Evolutionary conservation across 2,113 vertebrate species (phyloP), one percentile per base, ranked within the genome.

Genomic region (Oplegnathus fasciatus): DNA sequence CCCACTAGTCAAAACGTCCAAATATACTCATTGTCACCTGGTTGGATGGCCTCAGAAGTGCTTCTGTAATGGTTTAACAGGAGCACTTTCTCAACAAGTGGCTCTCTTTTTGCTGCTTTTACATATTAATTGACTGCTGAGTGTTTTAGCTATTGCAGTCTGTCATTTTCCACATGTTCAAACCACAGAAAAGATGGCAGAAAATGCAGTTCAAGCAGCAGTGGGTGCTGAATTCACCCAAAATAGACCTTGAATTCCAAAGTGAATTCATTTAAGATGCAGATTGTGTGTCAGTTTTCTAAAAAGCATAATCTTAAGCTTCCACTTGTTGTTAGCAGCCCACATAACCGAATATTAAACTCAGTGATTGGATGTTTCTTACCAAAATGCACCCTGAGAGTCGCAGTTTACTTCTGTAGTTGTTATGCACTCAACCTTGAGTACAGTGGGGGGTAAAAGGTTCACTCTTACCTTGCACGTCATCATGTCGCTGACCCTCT

Each of bases 401-500:
- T 55, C 18, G 4, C 11, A 28, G 15, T 57, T 48, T 24, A 10
- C 54, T 24, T 24, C 52, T 57, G 32, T 26, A 14, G 5, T 10
- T 26, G 32, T 24, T 26, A 22, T 30, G 37, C 8, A 28, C 18
- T 15, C 40, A 60, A 60, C 18, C 55, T 74, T 74, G 9, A 22
- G 17, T 32, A 30, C 11, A 44, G 17, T 26, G 32, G 15, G 9
- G n/a, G 34, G 17, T 54, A 64, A 52, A 52, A 20, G 34, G 37
- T 34, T 15, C 34, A 34, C 83, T 28, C 86, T 86, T 90, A 99
- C 98, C 96, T 98, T 97, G 92, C 97, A 97, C 68, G 97, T 96
- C 88, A 98, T 94, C 96, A 99, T 97, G 92, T 97, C 96, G 64
- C 88, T 93, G 80, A 99, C 97, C 71, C 98, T 95, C 92, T 98